These are phyloP conservation scores for Melanogrammus aeglefinus DNA, from an alignment of 2,797 vertebrate genomes.

Conservation along the genomic window DNA sequence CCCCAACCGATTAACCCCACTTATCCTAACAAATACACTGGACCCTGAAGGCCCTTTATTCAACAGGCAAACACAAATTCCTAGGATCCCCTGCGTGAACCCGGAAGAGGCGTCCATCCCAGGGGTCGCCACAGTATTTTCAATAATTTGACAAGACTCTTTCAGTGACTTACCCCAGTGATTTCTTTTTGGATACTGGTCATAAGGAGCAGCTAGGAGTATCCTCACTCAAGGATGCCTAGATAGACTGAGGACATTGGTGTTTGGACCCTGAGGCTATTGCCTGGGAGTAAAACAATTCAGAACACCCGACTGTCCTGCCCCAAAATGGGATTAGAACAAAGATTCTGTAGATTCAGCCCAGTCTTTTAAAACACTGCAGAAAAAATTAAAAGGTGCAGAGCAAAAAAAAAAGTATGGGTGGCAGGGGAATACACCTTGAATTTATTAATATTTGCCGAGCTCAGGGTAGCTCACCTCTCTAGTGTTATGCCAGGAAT, in stretches of 20 bases:
- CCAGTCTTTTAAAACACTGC: background rate
- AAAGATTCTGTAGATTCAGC: background rate
- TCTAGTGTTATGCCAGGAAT: background rate
- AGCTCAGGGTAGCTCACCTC: conserved; percentile 26
- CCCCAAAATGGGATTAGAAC: background rate
- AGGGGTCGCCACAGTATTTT: too few species aligned
- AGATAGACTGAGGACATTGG: background rate
- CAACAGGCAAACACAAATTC: too few species aligned
- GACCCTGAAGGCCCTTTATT: too few species aligned
- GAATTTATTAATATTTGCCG: conserved; percentile 55
- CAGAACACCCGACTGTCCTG: background rate
- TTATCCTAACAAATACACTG: too few species aligned
- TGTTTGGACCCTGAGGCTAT: too few species aligned
- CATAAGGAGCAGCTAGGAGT: background rate
- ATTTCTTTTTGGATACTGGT: background rate
- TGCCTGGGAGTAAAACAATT: too few species aligned
- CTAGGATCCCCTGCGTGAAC: too few species aligned
- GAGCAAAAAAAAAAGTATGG: conserved; percentile 17
- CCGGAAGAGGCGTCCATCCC: too few species aligned
- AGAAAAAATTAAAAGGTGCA: background rate
- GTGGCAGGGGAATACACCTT: conserved; percentile 32
- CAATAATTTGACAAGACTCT: background rate
- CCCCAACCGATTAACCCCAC: background rate
- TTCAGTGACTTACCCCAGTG: background rate
- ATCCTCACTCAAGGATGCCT: background rate